Conservation (phyloP, 1,140 invertebrate genomes). For the Danaus melanippus region DNA sequence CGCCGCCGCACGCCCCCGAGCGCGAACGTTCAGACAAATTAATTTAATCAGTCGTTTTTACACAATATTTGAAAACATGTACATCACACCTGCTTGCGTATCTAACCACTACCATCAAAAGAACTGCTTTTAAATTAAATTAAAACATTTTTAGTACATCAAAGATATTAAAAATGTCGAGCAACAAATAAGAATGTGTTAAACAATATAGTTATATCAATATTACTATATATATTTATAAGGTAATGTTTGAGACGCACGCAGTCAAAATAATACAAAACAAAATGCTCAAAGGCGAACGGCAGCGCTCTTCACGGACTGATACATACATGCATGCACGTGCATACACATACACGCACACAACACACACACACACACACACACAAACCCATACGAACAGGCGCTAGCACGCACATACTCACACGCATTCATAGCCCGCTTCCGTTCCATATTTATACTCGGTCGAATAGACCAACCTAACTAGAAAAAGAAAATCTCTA, state of each 20-base stretch:
- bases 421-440: constrained; percentile 16
- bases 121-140: too few species aligned
- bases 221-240: neutral
- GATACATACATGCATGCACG: constrained; percentile 17
- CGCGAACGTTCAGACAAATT: constrained; percentile 20
- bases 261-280: constrained; percentile 22
- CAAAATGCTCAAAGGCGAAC: constrained; percentile 15
- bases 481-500: constrained; percentile 59
- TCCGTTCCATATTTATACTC: constrained; percentile 34
- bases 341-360: constrained; percentile 11
- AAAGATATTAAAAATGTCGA: too few species aligned
- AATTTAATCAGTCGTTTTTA: constrained; percentile 56
- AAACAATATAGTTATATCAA: too few species aligned
- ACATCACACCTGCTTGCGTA: constrained; percentile 11
- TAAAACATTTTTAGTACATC: too few species aligned
- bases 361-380: constrained; percentile 9
- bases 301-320: constrained; percentile 19
- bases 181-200: too few species aligned
- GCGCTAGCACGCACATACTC: constrained; percentile 1
- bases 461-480: constrained; percentile 36
- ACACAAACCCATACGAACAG: constrained; percentile 10
- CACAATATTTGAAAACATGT: constrained; percentile 15
- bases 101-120: neutral
- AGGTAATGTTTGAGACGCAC: constrained; percentile 8
- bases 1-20: constrained; percentile 30